These are phyloP conservation scores for Peribatodes rhomboidaria DNA, from an alignment of 2,888 invertebrate species.

Conservation along the genomic window DNA sequence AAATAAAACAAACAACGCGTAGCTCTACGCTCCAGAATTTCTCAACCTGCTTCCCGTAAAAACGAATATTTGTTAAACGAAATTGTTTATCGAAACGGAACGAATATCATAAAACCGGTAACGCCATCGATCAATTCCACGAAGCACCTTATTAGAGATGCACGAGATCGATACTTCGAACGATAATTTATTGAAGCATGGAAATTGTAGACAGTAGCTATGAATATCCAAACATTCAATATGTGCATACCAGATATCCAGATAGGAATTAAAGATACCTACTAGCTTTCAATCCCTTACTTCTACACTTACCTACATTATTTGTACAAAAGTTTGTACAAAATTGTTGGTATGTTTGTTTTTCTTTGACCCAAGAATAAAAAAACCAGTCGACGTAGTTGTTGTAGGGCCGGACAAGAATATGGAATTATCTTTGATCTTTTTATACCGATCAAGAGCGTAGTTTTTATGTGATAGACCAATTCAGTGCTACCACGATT, in stretches of 20 bases:
- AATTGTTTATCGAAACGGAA: slow-evolving; percentile 24
- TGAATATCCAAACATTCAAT: not conserved
- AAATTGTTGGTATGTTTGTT: too few species aligned
- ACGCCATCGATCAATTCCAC: slow-evolving; percentile 15
- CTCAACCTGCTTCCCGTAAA: slow-evolving; percentile 16
- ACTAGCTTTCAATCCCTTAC: too few species aligned
- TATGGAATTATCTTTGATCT: too few species aligned
- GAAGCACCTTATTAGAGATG: slow-evolving; percentile 8
- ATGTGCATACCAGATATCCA: not conserved
- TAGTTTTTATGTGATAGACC: too few species aligned
- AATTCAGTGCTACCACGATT: too few species aligned
- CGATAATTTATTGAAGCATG: slow-evolving; percentile 4
- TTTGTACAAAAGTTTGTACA: too few species aligned
- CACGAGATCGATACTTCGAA: slow-evolving; percentile 11
- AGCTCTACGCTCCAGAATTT: slow-evolving; percentile 4
- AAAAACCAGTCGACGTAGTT: too few species aligned
- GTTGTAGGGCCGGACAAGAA: too few species aligned
- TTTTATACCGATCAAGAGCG: too few species aligned
- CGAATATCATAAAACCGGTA: slow-evolving; percentile 17
- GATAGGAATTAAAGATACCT: not conserved
- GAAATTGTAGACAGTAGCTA: not conserved
- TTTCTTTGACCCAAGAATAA: too few species aligned
- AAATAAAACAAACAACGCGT: slow-evolving; percentile 21
- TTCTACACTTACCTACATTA: too few species aligned
- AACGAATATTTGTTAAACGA: slow-evolving; percentile 26